Percentiles rank a stretch among this genome's conserved stretches.
Conservation (phyloP, 1,140 invertebrate species). For the Platorchestia sp. region DNA sequence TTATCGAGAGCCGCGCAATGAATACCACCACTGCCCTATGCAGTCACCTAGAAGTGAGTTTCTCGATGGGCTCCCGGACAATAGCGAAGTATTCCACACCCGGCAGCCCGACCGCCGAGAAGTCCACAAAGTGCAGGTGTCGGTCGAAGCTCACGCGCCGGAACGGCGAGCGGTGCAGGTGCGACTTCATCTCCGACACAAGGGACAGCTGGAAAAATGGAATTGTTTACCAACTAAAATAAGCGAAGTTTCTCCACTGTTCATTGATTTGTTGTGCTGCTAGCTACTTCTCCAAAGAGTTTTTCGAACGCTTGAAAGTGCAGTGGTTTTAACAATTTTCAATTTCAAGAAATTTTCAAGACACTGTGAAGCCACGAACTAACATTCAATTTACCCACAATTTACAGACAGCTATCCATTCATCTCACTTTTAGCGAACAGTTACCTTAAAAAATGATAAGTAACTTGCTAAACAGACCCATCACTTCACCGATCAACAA, state of each 20-base stretch:
- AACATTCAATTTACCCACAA: too few relatives aligned
- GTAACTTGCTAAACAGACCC: too few relatives aligned
- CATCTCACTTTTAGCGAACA: background rate
- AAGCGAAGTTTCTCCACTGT: background rate
- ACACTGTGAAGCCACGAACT: too few relatives aligned
- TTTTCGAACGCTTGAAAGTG: background rate
- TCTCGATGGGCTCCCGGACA: conserved; percentile 76
- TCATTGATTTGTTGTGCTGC: background rate
- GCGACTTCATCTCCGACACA: conserved; percentile 55
- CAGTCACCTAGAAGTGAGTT: conserved; percentile 69
- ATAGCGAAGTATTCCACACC: conserved; percentile 78
- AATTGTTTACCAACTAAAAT: too few relatives aligned
- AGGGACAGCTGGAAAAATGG: conserved; percentile 17
- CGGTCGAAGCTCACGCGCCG: conserved; percentile 78
- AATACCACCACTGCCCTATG: too few relatives aligned
- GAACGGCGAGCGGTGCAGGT: conserved; percentile 75
- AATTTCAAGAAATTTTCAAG: too few relatives aligned
- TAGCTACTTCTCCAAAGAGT: background rate
- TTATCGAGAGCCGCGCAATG: too few relatives aligned
- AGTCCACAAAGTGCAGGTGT: conserved; percentile 79
- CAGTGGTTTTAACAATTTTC: background rate
- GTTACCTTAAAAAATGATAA: background rate
- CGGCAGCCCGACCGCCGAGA: conserved; percentile 69
- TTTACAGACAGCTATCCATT: background rate
- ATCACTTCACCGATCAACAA: too few relatives aligned